Percentiles rank a stretch among this genome's conserved stretches.
phyloP scores from a whole-genome alignment of 1,140 invertebrate species.

The Theocolax elegans region DNA sequence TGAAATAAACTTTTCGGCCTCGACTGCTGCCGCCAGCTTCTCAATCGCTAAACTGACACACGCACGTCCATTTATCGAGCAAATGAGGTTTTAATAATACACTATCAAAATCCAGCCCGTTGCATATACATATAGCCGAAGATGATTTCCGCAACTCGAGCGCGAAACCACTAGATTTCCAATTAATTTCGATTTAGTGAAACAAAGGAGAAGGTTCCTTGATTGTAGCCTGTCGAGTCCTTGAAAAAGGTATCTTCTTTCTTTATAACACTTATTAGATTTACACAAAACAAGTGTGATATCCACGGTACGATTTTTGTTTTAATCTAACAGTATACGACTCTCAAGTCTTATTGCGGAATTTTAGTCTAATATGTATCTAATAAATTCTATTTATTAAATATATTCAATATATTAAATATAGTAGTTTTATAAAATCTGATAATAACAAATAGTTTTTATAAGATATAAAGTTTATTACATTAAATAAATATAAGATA shows the following conservation, averaged over 20 bases:
- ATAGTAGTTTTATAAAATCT: too few species aligned
- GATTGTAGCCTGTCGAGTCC: conserved; percentile 12
- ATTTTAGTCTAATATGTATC: too few species aligned
- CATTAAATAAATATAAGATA: too few species aligned
- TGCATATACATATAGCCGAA: not conserved
- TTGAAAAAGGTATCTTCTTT: conserved; percentile 21
- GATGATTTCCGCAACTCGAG: conserved; percentile 22
- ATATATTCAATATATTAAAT: too few species aligned
- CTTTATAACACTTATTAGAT: conserved; percentile 54
- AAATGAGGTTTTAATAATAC: conserved; percentile 40
- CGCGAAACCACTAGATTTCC: conserved; percentile 8
- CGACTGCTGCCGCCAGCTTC: not conserved
- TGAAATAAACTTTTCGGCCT: conserved; percentile 31
- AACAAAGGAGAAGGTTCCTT: conserved; percentile 11
- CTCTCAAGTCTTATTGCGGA: too few species aligned
- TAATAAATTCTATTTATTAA: too few species aligned
- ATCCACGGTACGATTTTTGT: too few species aligned
- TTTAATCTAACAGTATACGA: too few species aligned
- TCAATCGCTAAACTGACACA: conserved; percentile 34
- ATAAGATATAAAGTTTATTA: too few species aligned
- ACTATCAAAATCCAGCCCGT: not conserved
- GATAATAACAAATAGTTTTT: too few species aligned
- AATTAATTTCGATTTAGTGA: conserved; percentile 39
- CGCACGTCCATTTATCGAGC: conserved; percentile 31
- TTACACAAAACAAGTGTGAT: too few species aligned